Base-by-base conservation (phyloP, 2,797 vertebrate genomes). In the Peromyscus melanophrys region DNA sequence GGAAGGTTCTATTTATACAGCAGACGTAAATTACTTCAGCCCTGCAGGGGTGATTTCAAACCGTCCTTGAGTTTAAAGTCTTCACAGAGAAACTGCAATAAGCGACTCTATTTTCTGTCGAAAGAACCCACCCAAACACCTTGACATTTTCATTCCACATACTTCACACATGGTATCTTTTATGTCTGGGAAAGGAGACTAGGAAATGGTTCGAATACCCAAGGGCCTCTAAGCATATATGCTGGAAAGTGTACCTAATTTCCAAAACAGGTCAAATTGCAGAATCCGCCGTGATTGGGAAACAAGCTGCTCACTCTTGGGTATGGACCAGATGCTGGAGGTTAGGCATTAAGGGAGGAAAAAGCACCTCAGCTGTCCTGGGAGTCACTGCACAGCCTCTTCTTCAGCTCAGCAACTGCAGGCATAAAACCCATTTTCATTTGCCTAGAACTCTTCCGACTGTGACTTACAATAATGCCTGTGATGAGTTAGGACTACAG, bases 111-210 rank as follows among this genome's bases (percentile, higher is more conserved):
- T 97, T 77, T 90, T 83, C 97, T 96, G 94, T 89, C 97, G 95
- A 96, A 57, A 97, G 97, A 98, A 98, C 77, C 81, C 95, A 96
- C 93, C 87, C n/a, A 37, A 98, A 97, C 94, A 96, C 67, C 89
- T 96, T 97, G 92, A 97, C 90, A 92, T 89, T 97, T 89, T 96
- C 94, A 92, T 96, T 97, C 83, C 85, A 95, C 69, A 37, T 97
- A 96, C 71, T 97, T 97, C 94, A 97, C 84, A 98, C 71, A 97
- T 96, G 89, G 88, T 92, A 97, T 97, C 95, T 49, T 4, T 88
- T 89, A 92, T 89, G 95, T 75, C 89, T 83, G n/a, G 97, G 92
- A 96, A 98, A 92, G 78, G 65, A 97, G 95, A 97, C 43, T 76
- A 91, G 95, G 96, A 96, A 97, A 98, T 96, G 92, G 80, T 92